Percentiles rank a stretch among this genome's conserved stretches.
phyloP scores from a whole-genome alignment of 2,113 vertebrate species.

The Pseudopodoces humilis region DNA sequence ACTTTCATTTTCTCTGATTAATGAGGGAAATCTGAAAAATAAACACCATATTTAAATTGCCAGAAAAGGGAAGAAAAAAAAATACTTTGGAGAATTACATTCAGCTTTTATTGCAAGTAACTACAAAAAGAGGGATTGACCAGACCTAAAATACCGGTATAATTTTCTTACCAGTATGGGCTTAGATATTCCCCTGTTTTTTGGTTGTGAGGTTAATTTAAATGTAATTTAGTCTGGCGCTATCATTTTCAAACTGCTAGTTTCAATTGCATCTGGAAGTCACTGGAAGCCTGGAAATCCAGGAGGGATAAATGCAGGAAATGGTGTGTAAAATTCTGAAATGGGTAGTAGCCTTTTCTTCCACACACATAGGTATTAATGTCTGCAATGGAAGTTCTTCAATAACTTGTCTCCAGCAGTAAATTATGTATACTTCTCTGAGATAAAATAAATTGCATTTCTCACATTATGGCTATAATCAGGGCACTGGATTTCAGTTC shows the following conservation, averaged over 20 bases:
- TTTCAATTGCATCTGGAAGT: slow-evolving; percentile 26
- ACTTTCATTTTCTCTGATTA: neutral
- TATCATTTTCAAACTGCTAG: slow-evolving; percentile 35
- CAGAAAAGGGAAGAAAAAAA: neutral
- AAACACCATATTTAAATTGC: neutral
- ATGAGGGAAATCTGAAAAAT: neutral
- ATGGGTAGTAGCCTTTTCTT: slow-evolving; percentile 11
- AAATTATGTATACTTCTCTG: neutral
- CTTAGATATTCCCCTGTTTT: neutral
- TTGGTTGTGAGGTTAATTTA: neutral
- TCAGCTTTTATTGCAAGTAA: neutral
- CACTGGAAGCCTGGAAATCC: neutral
- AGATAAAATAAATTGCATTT: neutral
- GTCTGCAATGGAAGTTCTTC: neutral
- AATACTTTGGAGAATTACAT: neutral
- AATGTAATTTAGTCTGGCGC: neutral
- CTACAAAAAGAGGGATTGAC: neutral
- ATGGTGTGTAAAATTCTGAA: slow-evolving; percentile 47
- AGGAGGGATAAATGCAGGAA: slow-evolving; percentile 50
- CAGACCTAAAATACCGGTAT: neutral
- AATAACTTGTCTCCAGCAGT: neutral
- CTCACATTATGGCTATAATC: neutral
- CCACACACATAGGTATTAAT: slow-evolving; percentile 5
- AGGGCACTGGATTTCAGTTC: neutral
- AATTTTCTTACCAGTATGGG: neutral